phyloP scores from a whole-genome alignment of 2,797 vertebrate genomes.

The Poeciliopsis gracilis region DNA sequence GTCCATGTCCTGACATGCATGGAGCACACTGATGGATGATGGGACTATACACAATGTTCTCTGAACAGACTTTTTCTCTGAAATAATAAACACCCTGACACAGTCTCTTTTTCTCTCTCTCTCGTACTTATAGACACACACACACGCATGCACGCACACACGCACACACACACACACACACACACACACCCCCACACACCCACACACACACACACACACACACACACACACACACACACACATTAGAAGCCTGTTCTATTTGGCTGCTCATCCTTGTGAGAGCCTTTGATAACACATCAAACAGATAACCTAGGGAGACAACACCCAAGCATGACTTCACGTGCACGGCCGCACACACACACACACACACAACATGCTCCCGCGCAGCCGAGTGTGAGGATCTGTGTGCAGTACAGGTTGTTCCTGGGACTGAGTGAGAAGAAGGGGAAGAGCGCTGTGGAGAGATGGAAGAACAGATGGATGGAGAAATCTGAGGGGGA shows the following conservation, averaged over 20 bases:
- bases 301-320: constrained; percentile 52
- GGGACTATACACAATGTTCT: neutral
- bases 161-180: neutral
- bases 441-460: constrained; percentile 8
- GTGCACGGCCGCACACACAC: neutral
- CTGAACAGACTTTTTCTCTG: neutral
- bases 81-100: neutral
- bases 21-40: constrained; percentile 2
- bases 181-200: constrained; percentile 2
- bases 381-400: constrained; percentile 17
- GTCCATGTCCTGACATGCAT: constrained; percentile 12
- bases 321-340: constrained; percentile 22
- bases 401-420: constrained; percentile 31
- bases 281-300: constrained; percentile 72
- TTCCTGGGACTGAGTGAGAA: constrained; percentile 47
- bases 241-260: constrained; percentile 39
- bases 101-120: neutral
- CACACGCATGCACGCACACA: neutral
- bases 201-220: constrained; percentile 2
- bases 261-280: constrained; percentile 51
- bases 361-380: neutral
- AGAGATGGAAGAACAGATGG: constrained; percentile 59
- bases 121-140: neutral
- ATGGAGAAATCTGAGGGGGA: constrained; percentile 27
- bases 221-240: neutral